phyloP scores from a whole-genome alignment of 2,113 vertebrate species.

The Ameiurus melas region DNA sequence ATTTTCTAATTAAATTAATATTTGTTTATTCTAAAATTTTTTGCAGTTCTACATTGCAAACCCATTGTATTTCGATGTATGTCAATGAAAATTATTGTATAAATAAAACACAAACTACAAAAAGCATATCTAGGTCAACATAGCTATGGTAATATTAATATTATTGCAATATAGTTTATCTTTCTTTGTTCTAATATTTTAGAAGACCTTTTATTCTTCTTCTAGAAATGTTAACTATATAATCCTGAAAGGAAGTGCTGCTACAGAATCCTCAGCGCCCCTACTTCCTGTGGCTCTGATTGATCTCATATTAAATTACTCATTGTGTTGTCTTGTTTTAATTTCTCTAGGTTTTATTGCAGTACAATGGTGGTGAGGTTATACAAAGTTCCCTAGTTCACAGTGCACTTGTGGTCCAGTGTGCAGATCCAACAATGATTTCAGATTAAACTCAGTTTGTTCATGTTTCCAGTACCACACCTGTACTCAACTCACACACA shows the following conservation, averaged over 20 bases:
- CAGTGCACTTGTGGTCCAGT: neutral
- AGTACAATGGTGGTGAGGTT: neutral
- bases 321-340: neutral
- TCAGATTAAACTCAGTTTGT: neutral
- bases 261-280: neutral
- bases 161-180: neutral
- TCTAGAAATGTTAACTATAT: neutral
- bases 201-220: neutral
- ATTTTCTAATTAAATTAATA: neutral
- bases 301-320: neutral
- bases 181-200: neutral
- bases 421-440: conserved; percentile 13
- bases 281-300: neutral
- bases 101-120: neutral
- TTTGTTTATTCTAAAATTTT: neutral
- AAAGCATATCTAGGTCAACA: no score
- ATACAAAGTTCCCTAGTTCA: neutral
- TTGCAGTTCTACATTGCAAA: neutral
- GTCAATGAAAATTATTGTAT: neutral
- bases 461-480: conserved; percentile 1
- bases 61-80: neutral
- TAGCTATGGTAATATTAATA: neutral
- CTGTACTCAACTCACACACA: neutral
- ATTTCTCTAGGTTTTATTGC: neutral
- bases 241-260: neutral